Percentiles rank a stretch among this genome's conserved stretches.
These are phyloP conservation scores for Prenolepis imparis DNA, from an alignment of 2,888 invertebrate genomes.

Conservation along the genomic window DNA sequence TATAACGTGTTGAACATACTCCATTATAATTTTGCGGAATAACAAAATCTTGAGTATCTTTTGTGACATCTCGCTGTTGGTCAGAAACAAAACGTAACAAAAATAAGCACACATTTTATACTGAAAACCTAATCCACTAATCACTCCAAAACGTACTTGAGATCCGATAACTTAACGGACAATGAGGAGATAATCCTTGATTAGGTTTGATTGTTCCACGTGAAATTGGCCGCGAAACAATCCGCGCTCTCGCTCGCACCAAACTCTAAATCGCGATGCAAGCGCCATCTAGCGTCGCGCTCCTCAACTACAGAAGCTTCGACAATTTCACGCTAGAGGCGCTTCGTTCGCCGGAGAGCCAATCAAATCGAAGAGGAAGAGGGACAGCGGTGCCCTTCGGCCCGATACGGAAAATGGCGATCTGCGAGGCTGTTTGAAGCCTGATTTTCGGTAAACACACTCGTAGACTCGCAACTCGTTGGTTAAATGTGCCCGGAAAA, in stretches of 20 bases:
- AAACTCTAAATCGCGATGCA: no score
- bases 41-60: no score
- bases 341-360: not conserved
- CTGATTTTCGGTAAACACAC: slow-evolving; percentile 68
- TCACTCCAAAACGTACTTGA: not conserved
- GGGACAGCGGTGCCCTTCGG: slow-evolving; percentile 22
- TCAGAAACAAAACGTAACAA: no score
- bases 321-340: not conserved
- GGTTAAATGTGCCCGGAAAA: slow-evolving; percentile 77
- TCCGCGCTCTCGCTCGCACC: not conserved
- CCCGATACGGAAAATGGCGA: slow-evolving; percentile 63
- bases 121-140: no score
- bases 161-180: no score
- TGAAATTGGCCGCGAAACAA: not conserved
- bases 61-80: no score
- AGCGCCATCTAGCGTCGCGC: not conserved
- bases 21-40: no score
- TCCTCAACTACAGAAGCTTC: not conserved
- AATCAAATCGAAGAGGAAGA: not conserved
- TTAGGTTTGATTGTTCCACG: not conserved
- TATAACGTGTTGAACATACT: no score
- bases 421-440: slow-evolving; percentile 62
- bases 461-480: slow-evolving; percentile 46
- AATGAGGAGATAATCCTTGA: no score
- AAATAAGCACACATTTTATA: no score